Base-by-base conservation (phyloP, 2,888 invertebrate genomes). In the Gortyna flavago region DNA sequence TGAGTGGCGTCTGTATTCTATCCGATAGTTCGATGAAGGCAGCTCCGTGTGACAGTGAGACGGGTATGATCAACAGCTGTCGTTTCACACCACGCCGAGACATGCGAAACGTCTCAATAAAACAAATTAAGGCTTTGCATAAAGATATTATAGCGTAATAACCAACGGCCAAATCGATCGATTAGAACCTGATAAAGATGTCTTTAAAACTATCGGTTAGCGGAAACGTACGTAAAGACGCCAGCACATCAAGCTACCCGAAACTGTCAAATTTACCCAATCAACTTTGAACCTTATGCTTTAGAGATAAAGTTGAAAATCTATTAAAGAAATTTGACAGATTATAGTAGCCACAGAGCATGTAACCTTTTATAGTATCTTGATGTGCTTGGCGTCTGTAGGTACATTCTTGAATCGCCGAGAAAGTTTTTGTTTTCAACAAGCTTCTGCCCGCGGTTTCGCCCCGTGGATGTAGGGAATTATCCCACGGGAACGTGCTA, bases 1-100 rank as follows among this genome's bases (percentile, higher is more conserved):
- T 35, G 61, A 71, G 70, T 48, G 32, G 38, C 8, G 44, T 21
- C 67, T 67, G 25, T 61, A 71, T 70, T 41, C 44, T 35, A 77
- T 62, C n/a, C 48, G 48, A 77, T 71, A 66, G 29, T 62, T 64
- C 25, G 64, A 66, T 64, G 65, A 69, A 70, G 72, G 72, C 61
- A 62, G 77, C 25, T 59, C 44, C 59, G 25, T 66, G 78, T 80
- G 85, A 75, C 83, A 72, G 76, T 85, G 76, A 79, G 67, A 62
- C 65, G 85, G 85, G 85, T 85, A 81, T 77, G 68, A 76, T 74
- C 68, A 80, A 64, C 72, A 73, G 73, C 73, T 83, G 85, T 35
- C 84, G 44, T 51, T 79, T 79, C 73, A 54, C 84, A 74, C 67
- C 41, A 64, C 59, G 35, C 21, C 59, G 44, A n/a, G 21, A 51